Evolutionary conservation across 2,113 vertebrate genomes (phyloP).

Genomic region (Accipiter virgatus): DNA sequence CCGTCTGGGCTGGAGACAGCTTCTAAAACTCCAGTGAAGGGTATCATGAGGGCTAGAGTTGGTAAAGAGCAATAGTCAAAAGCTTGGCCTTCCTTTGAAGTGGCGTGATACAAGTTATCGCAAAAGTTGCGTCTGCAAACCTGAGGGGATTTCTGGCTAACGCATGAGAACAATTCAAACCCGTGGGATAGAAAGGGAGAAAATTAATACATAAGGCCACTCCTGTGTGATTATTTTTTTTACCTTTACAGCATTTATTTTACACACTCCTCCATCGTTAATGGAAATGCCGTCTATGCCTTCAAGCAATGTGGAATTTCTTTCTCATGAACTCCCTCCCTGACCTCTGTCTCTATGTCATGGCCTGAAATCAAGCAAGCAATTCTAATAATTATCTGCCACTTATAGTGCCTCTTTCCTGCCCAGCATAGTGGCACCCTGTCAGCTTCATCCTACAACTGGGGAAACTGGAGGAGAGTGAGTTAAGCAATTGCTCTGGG

Average conservation of each 20-base stretch:
- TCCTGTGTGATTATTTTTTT: not conserved
- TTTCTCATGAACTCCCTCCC: not conserved
- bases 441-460: not conserved
- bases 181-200: not conserved
- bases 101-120: not conserved
- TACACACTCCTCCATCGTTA: not conserved
- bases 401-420: not conserved
- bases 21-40: not conserved
- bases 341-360: not conserved
- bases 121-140: not conserved
- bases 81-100: not conserved
- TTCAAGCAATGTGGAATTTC: not conserved
- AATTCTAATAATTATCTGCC: conserved; percentile 6
- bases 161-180: not conserved
- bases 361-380: conserved; percentile 1
- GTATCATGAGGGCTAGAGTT: not conserved
- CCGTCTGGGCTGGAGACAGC: fast-evolving
- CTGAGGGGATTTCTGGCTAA: not conserved
- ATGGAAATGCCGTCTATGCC: not conserved
- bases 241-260: not conserved
- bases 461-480: not conserved
- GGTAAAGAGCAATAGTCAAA: not conserved
- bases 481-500: not conserved
- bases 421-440: not conserved
- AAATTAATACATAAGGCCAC: not conserved